Percentiles rank a stretch among this genome's conserved stretches.
Evolutionary conservation across 2,888 invertebrate species (phyloP).

Genomic region (Crepidodera aurea): DNA sequence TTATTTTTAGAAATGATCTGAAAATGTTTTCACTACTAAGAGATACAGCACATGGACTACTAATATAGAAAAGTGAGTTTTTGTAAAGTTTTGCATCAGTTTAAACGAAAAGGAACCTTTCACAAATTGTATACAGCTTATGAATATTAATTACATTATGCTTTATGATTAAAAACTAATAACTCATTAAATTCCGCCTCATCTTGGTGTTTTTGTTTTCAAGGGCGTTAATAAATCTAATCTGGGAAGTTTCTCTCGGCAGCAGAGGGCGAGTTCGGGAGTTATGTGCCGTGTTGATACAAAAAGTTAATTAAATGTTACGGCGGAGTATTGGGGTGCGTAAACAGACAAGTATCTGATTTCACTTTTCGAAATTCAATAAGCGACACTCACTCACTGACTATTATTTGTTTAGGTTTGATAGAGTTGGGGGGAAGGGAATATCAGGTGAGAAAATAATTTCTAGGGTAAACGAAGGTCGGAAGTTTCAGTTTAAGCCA

Average conservation of each 20-base stretch:
- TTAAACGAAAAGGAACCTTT: conserved; percentile 20
- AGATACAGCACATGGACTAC: neutral
- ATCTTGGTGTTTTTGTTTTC: conserved; percentile 22
- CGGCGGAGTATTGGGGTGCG: conserved; percentile 1
- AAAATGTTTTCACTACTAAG: too few species aligned
- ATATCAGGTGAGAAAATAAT: too few species aligned
- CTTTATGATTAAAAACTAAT: conserved; percentile 45
- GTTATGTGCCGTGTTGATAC: conserved; percentile 9
- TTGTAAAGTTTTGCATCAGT: conserved; percentile 35
- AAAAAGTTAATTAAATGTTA: conserved; percentile 26
- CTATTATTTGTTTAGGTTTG: neutral
- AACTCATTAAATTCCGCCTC: conserved; percentile 40
- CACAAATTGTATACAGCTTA: conserved; percentile 41
- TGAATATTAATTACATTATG: conserved; percentile 45
- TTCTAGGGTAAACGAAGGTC: too few species aligned
- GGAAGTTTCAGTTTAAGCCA: too few species aligned
- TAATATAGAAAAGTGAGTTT: conserved; percentile 39
- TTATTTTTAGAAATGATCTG: too few species aligned
- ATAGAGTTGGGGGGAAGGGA: too few species aligned
- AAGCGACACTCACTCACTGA: neutral
- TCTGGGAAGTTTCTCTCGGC: conserved; percentile 16
- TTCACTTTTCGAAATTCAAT: conserved; percentile 9
- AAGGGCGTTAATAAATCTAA: conserved; percentile 25
- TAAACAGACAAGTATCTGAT: conserved; percentile 13
- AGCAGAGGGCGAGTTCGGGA: conserved; percentile 5